Evolutionary conservation across 2,888 invertebrate species (phyloP).

Genomic region (Galeruca laticollis): DNA sequence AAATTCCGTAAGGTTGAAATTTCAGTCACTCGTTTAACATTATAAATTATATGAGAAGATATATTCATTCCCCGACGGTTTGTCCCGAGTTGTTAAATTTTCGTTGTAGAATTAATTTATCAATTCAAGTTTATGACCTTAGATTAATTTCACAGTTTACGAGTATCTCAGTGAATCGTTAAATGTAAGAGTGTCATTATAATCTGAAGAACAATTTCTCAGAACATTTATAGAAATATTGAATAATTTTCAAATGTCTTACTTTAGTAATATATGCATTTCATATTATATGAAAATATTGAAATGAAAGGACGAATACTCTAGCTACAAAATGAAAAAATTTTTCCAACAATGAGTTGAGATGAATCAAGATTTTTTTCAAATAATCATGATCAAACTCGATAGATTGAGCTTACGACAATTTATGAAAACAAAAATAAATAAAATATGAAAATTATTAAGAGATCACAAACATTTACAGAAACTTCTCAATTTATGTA

Average conservation of each 20-base stretch:
- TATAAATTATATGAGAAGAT: constrained; percentile 5
- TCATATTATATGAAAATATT: background rate
- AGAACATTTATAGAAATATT: background rate
- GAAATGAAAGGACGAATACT: background rate
- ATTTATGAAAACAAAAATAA: no score
- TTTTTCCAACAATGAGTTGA: no score
- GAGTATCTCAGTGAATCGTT: constrained; percentile 12
- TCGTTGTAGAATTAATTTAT: constrained; percentile 11
- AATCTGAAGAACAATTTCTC: background rate
- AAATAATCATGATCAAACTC: no score
- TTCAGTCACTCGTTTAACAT: background rate
- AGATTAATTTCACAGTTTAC: constrained; percentile 9
- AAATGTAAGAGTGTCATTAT: constrained; percentile 4
- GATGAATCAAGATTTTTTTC: no score
- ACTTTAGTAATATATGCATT: background rate
- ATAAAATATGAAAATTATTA: no score
- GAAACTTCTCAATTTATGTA: no score
- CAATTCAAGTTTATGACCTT: constrained; percentile 11
- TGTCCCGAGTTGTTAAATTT: constrained; percentile 3
- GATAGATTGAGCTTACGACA: no score
- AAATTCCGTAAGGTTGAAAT: background rate
- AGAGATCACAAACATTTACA: no score
- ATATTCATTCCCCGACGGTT: constrained; percentile 3
- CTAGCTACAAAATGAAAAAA: no score
- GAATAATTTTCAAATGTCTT: background rate